phyloP scores from a whole-genome alignment of 2,113 vertebrate species.

The Corydoras sp. region DNA sequence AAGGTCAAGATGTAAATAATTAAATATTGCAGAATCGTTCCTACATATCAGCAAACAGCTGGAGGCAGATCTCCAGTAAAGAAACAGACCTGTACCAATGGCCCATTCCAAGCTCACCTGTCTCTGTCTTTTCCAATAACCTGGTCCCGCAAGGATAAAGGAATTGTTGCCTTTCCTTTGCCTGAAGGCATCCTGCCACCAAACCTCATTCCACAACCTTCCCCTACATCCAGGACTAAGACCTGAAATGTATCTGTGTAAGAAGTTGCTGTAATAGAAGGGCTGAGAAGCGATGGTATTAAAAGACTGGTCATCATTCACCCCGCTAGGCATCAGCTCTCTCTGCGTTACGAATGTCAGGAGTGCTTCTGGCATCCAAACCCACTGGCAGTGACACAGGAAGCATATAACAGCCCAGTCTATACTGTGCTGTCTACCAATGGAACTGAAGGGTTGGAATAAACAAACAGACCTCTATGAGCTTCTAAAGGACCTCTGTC shows the following conservation, averaged over 20 bases:
- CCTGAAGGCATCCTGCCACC: no score
- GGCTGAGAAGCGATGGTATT: background rate
- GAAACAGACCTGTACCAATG: no score
- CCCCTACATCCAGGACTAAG: no score
- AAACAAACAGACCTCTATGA: constrained; percentile 68
- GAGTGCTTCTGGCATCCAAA: constrained; percentile 52
- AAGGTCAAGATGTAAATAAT: no score
- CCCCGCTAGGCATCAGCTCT: constrained; percentile 27
- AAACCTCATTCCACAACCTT: no score
- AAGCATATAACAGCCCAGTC: constrained; percentile 55
- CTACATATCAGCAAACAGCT: no score
- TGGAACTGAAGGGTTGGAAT: constrained; percentile 45
- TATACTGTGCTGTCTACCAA: constrained; percentile 25
- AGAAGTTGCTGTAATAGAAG: background rate
- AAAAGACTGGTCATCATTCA: constrained; percentile 3
- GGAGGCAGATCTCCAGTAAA: no score
- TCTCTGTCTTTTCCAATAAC: no score
- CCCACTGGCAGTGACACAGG: constrained; percentile 55
- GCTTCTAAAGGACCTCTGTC: constrained; percentile 64
- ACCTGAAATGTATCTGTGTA: background rate
- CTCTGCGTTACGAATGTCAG: constrained; percentile 51
- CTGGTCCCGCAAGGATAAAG: no score
- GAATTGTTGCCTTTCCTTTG: no score
- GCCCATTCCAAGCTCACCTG: no score
- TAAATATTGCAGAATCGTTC: no score